Evolutionary conservation across 2,888 invertebrate genomes (phyloP).

Genomic region (Rapana venosa): DNA sequence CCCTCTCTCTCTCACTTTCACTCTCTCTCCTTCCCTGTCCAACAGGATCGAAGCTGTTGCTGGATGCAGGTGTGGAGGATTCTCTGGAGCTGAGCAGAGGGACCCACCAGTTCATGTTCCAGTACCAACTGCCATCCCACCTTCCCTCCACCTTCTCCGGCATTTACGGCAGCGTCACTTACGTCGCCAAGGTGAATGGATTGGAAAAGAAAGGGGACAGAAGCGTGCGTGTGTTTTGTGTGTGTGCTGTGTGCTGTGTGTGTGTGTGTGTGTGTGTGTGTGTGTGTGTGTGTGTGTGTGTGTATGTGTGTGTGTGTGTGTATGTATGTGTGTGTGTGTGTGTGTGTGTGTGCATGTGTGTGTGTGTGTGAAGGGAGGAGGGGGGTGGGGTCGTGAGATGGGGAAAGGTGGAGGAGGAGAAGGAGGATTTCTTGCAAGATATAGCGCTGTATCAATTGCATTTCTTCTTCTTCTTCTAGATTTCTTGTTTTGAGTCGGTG

Average conservation of each 20-base stretch:
- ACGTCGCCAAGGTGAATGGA: slow-evolving; percentile 72
- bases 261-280: background rate
- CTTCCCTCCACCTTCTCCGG: slow-evolving; percentile 77
- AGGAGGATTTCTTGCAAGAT: too few species aligned
- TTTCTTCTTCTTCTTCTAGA: too few species aligned
- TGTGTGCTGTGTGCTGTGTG: slow-evolving; percentile 1
- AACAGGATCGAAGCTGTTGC: slow-evolving; percentile 60
- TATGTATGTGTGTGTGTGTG: background rate
- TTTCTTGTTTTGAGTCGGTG: too few species aligned
- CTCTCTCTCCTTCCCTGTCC: background rate
- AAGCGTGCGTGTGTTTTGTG: too few species aligned
- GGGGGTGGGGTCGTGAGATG: background rate
- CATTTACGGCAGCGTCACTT: slow-evolving; percentile 76
- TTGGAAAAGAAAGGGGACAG: background rate
- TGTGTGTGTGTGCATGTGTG: too few species aligned
- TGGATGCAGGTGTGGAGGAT: slow-evolving; percentile 47
- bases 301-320: background rate
- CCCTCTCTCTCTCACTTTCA: background rate
- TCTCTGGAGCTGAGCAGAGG: slow-evolving; percentile 63
- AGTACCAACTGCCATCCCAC: slow-evolving; percentile 71
- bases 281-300: slow-evolving; percentile 5
- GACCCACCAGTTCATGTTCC: slow-evolving; percentile 71
- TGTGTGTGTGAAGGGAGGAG: background rate
- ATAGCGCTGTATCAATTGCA: too few species aligned
- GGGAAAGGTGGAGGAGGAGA: too few species aligned